phyloP scores from a whole-genome alignment of 2,888 invertebrate genomes.

The Temnothorax rugatulus region DNA sequence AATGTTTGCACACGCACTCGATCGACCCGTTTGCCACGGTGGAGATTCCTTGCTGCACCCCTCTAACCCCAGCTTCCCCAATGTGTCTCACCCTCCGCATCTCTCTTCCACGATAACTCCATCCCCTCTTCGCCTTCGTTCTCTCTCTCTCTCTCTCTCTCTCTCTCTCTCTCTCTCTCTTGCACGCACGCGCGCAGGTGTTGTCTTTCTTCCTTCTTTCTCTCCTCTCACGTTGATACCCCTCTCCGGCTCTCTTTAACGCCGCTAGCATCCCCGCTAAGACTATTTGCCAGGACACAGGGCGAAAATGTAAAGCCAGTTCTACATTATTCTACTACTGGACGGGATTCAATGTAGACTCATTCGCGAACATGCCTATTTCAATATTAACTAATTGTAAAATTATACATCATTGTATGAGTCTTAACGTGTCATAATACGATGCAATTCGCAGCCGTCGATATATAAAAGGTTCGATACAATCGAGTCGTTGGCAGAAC shows the following conservation, averaged over 20 bases:
- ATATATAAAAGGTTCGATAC: not conserved
- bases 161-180: constrained; percentile 44
- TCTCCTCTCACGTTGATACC: constrained; percentile 47
- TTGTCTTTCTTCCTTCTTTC: constrained; percentile 48
- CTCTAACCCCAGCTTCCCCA: constrained; percentile 57
- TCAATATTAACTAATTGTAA: constrained; percentile 21
- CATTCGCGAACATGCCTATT: not conserved
- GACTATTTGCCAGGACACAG: constrained; percentile 76
- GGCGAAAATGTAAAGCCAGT: constrained; percentile 81
- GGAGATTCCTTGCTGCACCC: constrained; percentile 74
- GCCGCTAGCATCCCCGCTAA: constrained; percentile 55
- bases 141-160: constrained; percentile 40
- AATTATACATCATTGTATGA: not conserved
- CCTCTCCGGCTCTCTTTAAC: constrained; percentile 44
- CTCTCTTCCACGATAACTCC: constrained; percentile 56
- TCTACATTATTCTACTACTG: constrained; percentile 79
- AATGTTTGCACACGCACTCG: constrained; percentile 80
- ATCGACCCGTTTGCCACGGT: constrained; percentile 81
- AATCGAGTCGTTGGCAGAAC: not conserved
- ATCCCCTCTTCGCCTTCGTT: constrained; percentile 50
- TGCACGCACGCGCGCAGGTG: constrained; percentile 49
- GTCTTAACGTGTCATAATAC: not conserved
- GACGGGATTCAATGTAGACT: constrained; percentile 7
- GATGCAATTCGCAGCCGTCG: not conserved
- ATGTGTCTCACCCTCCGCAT: constrained; percentile 51